Evolutionary conservation across 2,113 vertebrate species (phyloP).

Genomic region (Hylia prasina): DNA sequence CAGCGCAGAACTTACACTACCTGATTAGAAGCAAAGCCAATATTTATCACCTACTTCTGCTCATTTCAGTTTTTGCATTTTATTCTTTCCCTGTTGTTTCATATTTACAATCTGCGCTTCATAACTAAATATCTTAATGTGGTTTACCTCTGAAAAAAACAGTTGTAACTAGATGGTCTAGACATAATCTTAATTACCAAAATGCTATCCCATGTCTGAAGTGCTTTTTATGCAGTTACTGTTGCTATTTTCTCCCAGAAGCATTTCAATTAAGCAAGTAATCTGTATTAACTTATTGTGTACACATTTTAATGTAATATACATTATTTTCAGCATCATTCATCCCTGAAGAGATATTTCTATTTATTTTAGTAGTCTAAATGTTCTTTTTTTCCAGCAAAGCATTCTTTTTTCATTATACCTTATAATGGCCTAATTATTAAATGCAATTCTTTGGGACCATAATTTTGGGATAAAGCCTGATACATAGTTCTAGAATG

Average conservation of each 20-base stretch:
- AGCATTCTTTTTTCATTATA: background rate
- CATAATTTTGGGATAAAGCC: background rate
- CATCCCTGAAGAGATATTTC: conserved; percentile 28
- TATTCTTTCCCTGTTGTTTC: conserved; percentile 15
- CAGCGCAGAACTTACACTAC: conserved; percentile 21
- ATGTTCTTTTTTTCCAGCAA: background rate
- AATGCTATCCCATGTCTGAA: conserved; percentile 9
- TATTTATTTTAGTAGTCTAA: conserved; percentile 29
- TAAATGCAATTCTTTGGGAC: background rate
- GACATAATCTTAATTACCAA: conserved; percentile 43
- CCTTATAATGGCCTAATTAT: background rate
- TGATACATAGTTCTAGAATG: background rate
- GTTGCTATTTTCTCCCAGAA: conserved; percentile 39
- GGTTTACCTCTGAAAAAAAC: background rate
- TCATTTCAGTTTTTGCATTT: conserved; percentile 3
- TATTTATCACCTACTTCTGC: conserved; percentile 43
- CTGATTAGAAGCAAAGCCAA: conserved; percentile 18
- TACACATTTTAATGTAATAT: conserved; percentile 11
- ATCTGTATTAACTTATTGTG: conserved; percentile 16
- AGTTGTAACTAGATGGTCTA: background rate
- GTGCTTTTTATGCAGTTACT: background rate
- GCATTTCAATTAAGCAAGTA: conserved; percentile 31
- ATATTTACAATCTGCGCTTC: conserved; percentile 14
- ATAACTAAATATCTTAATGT: conserved; percentile 10
- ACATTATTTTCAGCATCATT: conserved; percentile 39